These are phyloP conservation scores for Aphodius sticticus DNA, from an alignment of 2,888 invertebrate species.

Conservation along the genomic window DNA sequence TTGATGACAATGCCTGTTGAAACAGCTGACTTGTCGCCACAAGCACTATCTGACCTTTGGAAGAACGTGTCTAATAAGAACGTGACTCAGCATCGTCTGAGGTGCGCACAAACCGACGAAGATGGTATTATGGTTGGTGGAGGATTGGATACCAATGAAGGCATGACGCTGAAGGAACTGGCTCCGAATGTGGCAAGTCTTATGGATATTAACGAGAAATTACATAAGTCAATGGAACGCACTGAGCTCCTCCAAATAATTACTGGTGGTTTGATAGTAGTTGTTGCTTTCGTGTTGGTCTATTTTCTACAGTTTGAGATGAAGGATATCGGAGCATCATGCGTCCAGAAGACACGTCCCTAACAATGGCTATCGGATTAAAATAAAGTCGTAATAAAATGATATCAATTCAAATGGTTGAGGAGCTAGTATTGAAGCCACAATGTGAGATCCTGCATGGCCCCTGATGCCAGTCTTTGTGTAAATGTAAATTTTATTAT, in stretches of 20 bases:
- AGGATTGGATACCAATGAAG: constrained; percentile 44
- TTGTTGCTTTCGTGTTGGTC: constrained; percentile 28
- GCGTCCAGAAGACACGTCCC: neutral
- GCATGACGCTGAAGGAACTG: constrained; percentile 49
- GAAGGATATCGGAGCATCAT: constrained; percentile 24
- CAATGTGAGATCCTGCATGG: too few relatives aligned
- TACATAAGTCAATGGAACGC: constrained; percentile 62
- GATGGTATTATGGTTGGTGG: constrained; percentile 40
- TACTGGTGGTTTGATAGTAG: constrained; percentile 58
- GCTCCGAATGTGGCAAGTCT: constrained; percentile 55
- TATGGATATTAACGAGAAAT: constrained; percentile 59
- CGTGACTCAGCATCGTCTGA: constrained; percentile 75
- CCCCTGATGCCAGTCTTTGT: too few relatives aligned
- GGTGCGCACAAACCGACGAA: constrained; percentile 67
- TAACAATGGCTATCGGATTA: neutral
- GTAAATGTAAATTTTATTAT: too few relatives aligned
- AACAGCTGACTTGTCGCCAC: constrained; percentile 64
- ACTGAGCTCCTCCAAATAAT: constrained; percentile 63
- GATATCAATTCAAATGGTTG: neutral
- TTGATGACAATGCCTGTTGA: constrained; percentile 81
- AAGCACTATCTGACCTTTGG: constrained; percentile 79
- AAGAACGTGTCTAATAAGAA: constrained; percentile 62
- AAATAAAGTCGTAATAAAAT: neutral
- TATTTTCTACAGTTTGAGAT: constrained; percentile 32
- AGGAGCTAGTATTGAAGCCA: too few relatives aligned